Conservation (phyloP, 1,140 invertebrate species). For the Cataglyphis hispanica region DNA sequence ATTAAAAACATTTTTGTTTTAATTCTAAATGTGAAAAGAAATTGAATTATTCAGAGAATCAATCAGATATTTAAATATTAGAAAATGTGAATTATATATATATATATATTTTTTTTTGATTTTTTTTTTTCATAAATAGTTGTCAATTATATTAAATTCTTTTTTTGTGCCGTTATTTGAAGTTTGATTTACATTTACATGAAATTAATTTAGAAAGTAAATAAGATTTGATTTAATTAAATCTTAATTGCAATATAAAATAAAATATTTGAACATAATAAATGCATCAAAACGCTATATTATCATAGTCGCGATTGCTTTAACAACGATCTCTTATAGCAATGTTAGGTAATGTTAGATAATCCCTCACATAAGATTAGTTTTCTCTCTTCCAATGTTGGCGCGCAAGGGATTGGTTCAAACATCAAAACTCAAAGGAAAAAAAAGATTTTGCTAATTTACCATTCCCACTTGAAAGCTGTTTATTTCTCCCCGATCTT, state of each 20-base stretch:
- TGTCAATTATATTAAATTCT: neutral
- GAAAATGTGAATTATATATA: neutral
- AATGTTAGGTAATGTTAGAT: neutral
- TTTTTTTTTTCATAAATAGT: neutral
- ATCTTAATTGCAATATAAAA: neutral
- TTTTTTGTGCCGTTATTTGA: no score
- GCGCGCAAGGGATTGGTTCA: neutral
- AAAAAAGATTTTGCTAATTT: no score
- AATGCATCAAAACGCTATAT: neutral
- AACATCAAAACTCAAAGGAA: neutral
- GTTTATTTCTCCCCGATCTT: conserved; percentile 28
- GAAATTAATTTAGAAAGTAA: neutral
- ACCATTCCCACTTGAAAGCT: neutral
- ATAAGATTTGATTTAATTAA: neutral
- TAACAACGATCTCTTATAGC: neutral
- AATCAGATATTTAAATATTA: neutral
- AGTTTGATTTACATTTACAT: neutral
- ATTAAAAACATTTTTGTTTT: neutral
- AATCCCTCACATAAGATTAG: neutral
- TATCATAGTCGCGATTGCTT: neutral
- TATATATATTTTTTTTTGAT: no score
- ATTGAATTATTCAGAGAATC: neutral
- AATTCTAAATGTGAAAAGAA: neutral
- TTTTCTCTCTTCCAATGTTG: conserved; percentile 8
- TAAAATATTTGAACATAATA: neutral